Conservation (phyloP, 2,113 vertebrate species). For the Xyrauchen texanus region DNA sequence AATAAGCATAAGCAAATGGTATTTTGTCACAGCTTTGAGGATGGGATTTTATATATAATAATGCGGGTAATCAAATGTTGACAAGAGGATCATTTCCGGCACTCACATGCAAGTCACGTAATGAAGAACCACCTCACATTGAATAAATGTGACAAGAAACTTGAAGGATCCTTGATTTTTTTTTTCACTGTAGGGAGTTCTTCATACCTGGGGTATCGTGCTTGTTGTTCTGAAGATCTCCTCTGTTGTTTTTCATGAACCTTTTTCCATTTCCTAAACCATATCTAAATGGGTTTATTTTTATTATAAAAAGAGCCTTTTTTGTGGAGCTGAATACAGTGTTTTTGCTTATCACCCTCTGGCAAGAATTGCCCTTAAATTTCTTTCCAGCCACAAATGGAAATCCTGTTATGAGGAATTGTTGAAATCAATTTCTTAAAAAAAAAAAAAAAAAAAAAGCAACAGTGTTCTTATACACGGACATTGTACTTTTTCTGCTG, state of each 20-base stretch:
- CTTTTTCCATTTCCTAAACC: conserved; percentile 62
- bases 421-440: conserved; percentile 36
- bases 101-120: no score
- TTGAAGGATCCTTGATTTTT: not conserved
- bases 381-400: conserved; percentile 47
- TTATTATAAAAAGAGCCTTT: conserved; percentile 58
- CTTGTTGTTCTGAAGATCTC: conserved; percentile 21
- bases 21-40: not conserved
- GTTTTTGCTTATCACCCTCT: conserved; percentile 45
- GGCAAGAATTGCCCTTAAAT: conserved; percentile 46
- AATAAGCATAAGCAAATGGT: conserved; percentile 32
- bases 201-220: conserved; percentile 20
- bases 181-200: not conserved
- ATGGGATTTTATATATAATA: no score
- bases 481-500: no score
- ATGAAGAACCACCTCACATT: conserved; percentile 3
- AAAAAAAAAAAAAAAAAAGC: not conserved
- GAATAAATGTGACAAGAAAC: not conserved
- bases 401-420: conserved; percentile 50
- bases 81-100: no score
- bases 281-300: conserved; percentile 46
- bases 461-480: no score
- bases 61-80: no score
- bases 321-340: conserved; percentile 50
- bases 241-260: conserved; percentile 58